A percentile compares a stretch with the other conserved stretches of the same genome.
These are phyloP conservation scores for Oreochromis tanganicae DNA, from an alignment of 2,113 vertebrate genomes.

Conservation along the genomic window DNA sequence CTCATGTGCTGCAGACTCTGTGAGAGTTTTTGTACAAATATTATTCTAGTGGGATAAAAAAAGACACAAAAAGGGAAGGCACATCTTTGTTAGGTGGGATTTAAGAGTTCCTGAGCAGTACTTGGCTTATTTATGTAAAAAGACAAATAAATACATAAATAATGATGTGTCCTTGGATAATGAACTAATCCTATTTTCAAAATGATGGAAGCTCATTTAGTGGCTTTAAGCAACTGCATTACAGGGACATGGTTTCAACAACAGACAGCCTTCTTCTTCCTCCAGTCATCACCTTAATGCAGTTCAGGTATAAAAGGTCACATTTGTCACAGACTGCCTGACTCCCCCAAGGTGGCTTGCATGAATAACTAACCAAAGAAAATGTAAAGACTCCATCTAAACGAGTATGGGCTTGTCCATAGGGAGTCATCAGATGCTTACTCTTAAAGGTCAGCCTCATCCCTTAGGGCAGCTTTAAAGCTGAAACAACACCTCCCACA, in stretches of 20 bases:
- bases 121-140: neutral
- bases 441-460: neutral
- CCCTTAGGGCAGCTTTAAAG: neutral
- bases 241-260: neutral
- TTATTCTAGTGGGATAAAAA: neutral
- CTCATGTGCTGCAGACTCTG: neutral
- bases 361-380: neutral
- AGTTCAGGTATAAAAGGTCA: neutral
- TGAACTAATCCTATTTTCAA: neutral
- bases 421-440: neutral
- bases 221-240: neutral
- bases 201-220: neutral
- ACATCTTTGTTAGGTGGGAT: neutral
- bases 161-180: neutral
- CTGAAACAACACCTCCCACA: neutral
- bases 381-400: neutral
- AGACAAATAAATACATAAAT: neutral
- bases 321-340: neutral
- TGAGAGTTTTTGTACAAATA: neutral
- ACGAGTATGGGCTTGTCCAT: neutral
- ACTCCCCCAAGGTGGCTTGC: neutral
- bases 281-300: neutral
- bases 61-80: neutral
- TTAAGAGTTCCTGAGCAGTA: neutral
- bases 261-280: neutral